phyloP scores from a whole-genome alignment of 2,797 vertebrate genomes.

The Chelidonichthys spinosus region DNA sequence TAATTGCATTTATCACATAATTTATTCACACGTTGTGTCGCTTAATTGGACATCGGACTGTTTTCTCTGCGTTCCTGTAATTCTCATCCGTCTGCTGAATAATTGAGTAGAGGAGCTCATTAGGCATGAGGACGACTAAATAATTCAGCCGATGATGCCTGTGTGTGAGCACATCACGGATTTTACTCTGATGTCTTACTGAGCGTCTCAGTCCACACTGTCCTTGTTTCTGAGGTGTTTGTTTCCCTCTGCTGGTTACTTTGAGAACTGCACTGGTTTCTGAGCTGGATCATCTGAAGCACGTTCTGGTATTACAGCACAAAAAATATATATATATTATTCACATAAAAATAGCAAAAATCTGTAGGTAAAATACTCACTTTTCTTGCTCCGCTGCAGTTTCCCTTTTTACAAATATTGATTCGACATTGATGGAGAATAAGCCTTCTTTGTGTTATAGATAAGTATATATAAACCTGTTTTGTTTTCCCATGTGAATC shows the following conservation, averaged over 20 bases:
- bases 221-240: constrained; percentile 6
- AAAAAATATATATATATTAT: not conserved
- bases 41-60: constrained; percentile 53
- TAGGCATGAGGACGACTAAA: constrained; percentile 58
- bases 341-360: not conserved
- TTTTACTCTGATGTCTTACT: constrained; percentile 18
- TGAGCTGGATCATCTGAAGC: not conserved
- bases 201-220: not conserved
- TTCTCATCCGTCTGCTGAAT: constrained; percentile 60
- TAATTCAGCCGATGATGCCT: constrained; percentile 64
- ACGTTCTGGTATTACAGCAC: not conserved
- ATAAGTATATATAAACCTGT: too few species aligned
- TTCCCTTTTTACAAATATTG: not conserved
- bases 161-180: constrained; percentile 44
- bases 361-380: not conserved
- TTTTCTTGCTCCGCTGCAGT: not conserved
- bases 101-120: constrained; percentile 59
- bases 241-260: constrained; percentile 67
- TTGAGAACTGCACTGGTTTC: constrained; percentile 21
- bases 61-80: constrained; percentile 37
- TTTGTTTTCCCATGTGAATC: not conserved
- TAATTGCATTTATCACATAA: constrained; percentile 48
- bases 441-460: not conserved
- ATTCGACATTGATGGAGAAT: not conserved
- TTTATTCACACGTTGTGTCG: constrained; percentile 49